phyloP scores from a whole-genome alignment of 2,888 invertebrate species.

The Parthenolecanium corni region DNA sequence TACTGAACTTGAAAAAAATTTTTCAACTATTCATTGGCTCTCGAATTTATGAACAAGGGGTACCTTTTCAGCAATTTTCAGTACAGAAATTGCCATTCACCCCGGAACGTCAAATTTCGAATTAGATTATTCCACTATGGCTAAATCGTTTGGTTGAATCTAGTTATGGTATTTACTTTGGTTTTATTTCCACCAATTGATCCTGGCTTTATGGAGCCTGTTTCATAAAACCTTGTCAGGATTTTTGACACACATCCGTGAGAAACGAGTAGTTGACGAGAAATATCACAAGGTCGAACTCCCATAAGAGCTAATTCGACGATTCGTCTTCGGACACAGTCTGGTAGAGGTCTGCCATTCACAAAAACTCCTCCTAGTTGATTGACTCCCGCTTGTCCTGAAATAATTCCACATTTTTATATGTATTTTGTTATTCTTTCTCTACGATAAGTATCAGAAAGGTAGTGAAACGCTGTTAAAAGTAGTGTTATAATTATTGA shows the following conservation, averaged over 20 bases:
- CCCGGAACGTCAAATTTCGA: too few species aligned
- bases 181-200: slow-evolving; percentile 91
- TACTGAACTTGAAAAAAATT: too few species aligned
- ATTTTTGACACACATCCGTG: slow-evolving; percentile 98
- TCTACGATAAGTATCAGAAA: too few species aligned
- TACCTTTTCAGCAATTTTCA: too few species aligned
- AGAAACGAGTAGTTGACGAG: slow-evolving; percentile 84
- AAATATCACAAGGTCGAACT: slow-evolving; percentile 92
- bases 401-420: slow-evolving; percentile 29
- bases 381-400: slow-evolving; percentile 95
- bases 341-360: slow-evolving; percentile 91
- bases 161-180: slow-evolving; percentile 50
- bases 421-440: neutral
- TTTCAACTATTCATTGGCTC: too few species aligned
- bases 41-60: too few species aligned
- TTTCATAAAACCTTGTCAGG: slow-evolving; percentile 89
- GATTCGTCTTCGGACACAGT: slow-evolving; percentile 82
- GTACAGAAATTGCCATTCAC: too few species aligned
- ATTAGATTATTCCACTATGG: too few species aligned
- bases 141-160: too few species aligned
- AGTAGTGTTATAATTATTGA: too few species aligned
- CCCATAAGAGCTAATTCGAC: slow-evolving; percentile 90
- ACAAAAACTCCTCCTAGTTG: slow-evolving; percentile 95
- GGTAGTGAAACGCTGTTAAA: too few species aligned
- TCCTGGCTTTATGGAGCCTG: slow-evolving; percentile 88